These are phyloP conservation scores for Drosophila watanabei DNA, from an alignment of 1,140 invertebrate genomes.

Conservation along the genomic window DNA sequence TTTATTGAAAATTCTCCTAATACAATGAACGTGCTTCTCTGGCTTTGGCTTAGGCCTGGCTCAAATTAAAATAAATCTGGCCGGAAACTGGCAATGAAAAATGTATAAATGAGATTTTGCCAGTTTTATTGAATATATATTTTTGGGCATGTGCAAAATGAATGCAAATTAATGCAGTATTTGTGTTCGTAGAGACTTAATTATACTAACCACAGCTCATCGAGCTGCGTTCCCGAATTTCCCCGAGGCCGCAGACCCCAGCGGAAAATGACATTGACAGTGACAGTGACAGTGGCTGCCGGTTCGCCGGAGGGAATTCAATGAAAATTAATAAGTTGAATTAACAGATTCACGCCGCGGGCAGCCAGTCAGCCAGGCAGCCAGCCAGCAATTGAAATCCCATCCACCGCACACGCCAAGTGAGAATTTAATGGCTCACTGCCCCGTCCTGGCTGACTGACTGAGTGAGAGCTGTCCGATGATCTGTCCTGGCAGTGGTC, in stretches of 20 bases:
- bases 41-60: neutral
- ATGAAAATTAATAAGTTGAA: slow-evolving; percentile 76
- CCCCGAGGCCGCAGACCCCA: slow-evolving; percentile 11
- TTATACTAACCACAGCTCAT: slow-evolving; percentile 30
- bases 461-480: slow-evolving; percentile 10
- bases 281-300: slow-evolving; percentile 2
- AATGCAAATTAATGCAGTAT: slow-evolving; percentile 32
- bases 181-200: slow-evolving; percentile 25
- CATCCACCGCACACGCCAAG: slow-evolving; percentile 25
- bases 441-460: slow-evolving; percentile 1
- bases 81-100: slow-evolving; percentile 5
- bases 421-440: slow-evolving; percentile 53
- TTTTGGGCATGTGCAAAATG: slow-evolving; percentile 2
- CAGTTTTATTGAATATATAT: slow-evolving; percentile 1
- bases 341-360: slow-evolving; percentile 54
- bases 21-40: slow-evolving; percentile 15
- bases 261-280: slow-evolving; percentile 56
- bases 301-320: slow-evolving; percentile 47
- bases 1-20: slow-evolving; percentile 21
- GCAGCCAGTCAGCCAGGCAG: slow-evolving; percentile 5
- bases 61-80: slow-evolving; percentile 27
- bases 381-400: slow-evolving; percentile 19
- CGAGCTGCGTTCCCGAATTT: slow-evolving; percentile 7
- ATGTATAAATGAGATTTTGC: slow-evolving; percentile 1
- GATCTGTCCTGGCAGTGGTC: slow-evolving; percentile 20